phyloP scores from a whole-genome alignment of 2,113 vertebrate species.

The Elgaria multicarinata region DNA sequence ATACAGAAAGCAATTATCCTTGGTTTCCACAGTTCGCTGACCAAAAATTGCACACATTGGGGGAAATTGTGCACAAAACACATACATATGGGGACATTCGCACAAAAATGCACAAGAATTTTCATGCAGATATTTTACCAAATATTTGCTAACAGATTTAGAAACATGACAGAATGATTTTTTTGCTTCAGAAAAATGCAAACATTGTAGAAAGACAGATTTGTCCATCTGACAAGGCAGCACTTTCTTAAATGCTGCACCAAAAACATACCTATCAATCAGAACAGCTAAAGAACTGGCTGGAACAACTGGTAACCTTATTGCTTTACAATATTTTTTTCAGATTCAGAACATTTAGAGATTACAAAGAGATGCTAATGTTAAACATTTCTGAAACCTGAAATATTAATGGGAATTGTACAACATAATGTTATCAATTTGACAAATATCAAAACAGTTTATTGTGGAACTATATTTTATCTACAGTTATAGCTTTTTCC shows the following conservation, averaged over 20 bases:
- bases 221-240: not conserved
- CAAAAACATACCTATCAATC: not conserved
- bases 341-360: not conserved
- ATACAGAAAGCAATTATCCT: too few relatives aligned
- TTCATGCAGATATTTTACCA: too few relatives aligned
- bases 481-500: conserved; percentile 37
- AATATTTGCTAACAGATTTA: too few relatives aligned
- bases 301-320: not conserved
- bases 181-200: too few relatives aligned
- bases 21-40: too few relatives aligned
- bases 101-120: too few relatives aligned
- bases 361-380: not conserved
- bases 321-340: not conserved
- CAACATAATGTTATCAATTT: not conserved
- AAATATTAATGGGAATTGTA: not conserved
- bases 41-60: too few relatives aligned
- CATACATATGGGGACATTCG: too few relatives aligned
- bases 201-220: not conserved
- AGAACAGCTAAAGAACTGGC: not conserved
- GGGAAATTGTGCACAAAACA: too few relatives aligned
- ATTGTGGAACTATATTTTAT: conserved; percentile 34
- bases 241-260: not conserved
- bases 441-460: conserved; percentile 51
- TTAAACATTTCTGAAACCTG: not conserved
- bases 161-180: too few relatives aligned